phyloP scores from a whole-genome alignment of 2,797 vertebrate genomes.

The Alosa sapidissima region DNA sequence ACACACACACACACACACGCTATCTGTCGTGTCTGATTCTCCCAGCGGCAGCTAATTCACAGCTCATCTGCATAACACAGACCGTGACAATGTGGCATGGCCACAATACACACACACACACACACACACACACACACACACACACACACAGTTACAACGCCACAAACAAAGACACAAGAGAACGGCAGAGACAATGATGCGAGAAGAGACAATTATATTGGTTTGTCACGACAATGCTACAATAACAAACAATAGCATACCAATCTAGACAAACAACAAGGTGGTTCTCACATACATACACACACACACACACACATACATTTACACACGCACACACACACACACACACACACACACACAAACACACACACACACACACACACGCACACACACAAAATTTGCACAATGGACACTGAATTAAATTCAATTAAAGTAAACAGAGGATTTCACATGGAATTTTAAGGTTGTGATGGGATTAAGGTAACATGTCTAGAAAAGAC shows the following conservation, averaged over 20 bases:
- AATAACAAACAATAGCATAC: background rate
- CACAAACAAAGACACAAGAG: background rate
- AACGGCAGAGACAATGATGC: background rate
- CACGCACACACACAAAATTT: background rate
- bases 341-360: background rate
- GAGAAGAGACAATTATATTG: background rate
- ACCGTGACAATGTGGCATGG: background rate
- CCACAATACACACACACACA: constrained; percentile 34
- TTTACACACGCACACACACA: background rate
- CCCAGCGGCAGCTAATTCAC: background rate
- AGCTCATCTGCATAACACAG: constrained; percentile 17
- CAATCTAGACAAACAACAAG: background rate
- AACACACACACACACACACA: background rate
- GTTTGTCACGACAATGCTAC: background rate
- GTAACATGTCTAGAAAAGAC: background rate
- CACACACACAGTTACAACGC: background rate
- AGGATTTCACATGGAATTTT: background rate
- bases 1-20: constrained; percentile 35
- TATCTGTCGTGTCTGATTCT: constrained; percentile 3
- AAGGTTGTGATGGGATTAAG: background rate
- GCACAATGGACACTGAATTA: background rate
- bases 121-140: background rate
- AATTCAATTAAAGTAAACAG: background rate
- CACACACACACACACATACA: background rate
- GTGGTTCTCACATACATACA: background rate